Evolutionary conservation across 2,797 vertebrate species (phyloP).

Genomic region (Kryptopterus vitreolus): DNA sequence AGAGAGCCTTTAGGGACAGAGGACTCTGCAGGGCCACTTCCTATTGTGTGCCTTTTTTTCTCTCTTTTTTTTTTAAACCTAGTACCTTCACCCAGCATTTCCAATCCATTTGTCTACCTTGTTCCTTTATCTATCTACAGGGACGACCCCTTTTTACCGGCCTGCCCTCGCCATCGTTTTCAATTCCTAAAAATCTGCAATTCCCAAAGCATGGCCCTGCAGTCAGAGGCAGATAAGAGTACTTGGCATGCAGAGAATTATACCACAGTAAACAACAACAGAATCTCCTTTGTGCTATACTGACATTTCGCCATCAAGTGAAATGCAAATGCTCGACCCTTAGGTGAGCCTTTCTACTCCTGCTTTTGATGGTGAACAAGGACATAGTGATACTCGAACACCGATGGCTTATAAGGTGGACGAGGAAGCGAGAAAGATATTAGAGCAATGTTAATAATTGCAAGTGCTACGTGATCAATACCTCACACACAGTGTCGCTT

Average conservation of each 20-base stretch:
- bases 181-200: slow-evolving; percentile 63
- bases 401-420: slow-evolving; percentile 17
- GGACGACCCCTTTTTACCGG: slow-evolving; percentile 54
- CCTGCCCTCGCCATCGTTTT: slow-evolving; percentile 42
- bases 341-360: slow-evolving; percentile 49
- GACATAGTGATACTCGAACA: slow-evolving; percentile 36
- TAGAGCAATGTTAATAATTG: slow-evolving; percentile 1
- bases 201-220: slow-evolving; percentile 59
- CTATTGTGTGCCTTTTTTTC: slow-evolving; percentile 25
- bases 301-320: slow-evolving; percentile 63
- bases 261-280: slow-evolving; percentile 57
- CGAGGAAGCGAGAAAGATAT: neutral
- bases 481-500: neutral
- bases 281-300: slow-evolving; percentile 58
- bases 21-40: slow-evolving; percentile 16
- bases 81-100: slow-evolving; percentile 66
- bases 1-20: slow-evolving; percentile 52
- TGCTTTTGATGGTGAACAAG: slow-evolving; percentile 50
- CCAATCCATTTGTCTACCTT: slow-evolving; percentile 69
- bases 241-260: slow-evolving; percentile 56
- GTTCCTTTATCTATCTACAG: slow-evolving; percentile 56
- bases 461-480: neutral
- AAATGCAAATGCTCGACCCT: slow-evolving; percentile 55
- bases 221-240: slow-evolving; percentile 48
- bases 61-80: slow-evolving; percentile 49